These are phyloP conservation scores for Coenonympha glycerion DNA, from an alignment of 2,888 invertebrate species.

Conservation along the genomic window DNA sequence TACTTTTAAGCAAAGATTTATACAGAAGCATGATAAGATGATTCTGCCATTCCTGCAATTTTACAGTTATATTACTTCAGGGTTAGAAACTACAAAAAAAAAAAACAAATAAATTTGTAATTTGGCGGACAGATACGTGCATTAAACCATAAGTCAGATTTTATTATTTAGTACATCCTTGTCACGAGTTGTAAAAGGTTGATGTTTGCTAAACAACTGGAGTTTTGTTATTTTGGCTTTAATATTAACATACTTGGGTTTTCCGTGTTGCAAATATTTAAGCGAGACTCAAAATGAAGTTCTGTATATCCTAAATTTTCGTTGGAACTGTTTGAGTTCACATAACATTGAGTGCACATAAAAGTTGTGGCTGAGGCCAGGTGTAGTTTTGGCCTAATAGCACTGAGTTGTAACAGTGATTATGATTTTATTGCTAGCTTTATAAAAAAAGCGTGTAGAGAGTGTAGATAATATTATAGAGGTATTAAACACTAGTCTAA, in stretches of 20 bases:
- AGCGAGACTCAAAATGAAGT: neutral
- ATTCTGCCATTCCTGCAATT: no score
- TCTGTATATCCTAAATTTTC: neutral
- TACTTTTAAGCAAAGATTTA: no score
- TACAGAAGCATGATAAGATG: no score
- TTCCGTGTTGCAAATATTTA: no score
- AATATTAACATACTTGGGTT: slow-evolving; percentile 3
- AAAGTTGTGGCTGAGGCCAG: slow-evolving; percentile 22
- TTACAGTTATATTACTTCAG: no score
- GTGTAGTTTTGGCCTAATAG: slow-evolving; percentile 33
- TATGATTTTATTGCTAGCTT: slow-evolving; percentile 32
- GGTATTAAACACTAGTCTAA: slow-evolving; percentile 71
- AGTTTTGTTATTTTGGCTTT: slow-evolving; percentile 9
- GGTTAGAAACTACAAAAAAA: no score
- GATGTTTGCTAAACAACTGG: slow-evolving; percentile 8
- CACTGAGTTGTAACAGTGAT: slow-evolving; percentile 28
- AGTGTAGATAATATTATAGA: slow-evolving; percentile 67
- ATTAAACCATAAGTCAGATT: neutral
- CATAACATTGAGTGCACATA: slow-evolving; percentile 23
- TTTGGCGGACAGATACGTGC: no score
- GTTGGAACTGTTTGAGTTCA: slow-evolving; percentile 17
- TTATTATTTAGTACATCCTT: neutral
- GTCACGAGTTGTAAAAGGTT: slow-evolving; percentile 16
- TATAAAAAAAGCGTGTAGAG: slow-evolving; percentile 38
- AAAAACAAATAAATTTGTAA: no score